phyloP scores from a whole-genome alignment of 2,888 invertebrate genomes.

The Nemurella pictetii region DNA sequence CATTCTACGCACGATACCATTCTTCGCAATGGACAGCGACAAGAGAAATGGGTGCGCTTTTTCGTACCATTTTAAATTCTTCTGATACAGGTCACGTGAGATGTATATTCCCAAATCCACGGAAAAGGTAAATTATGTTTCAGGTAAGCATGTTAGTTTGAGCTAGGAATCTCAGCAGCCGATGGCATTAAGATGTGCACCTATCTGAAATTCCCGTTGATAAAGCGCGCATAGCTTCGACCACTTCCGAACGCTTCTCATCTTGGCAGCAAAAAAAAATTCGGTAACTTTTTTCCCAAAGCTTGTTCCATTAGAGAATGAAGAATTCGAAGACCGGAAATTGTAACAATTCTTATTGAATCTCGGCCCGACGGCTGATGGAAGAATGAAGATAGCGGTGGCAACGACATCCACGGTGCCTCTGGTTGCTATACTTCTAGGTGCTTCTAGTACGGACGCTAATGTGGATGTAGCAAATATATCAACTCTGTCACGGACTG shows the following conservation, averaged over 20 bases:
- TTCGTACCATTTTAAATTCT: not conserved
- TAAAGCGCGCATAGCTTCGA: not conserved
- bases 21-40: no score
- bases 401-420: no score
- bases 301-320: not conserved
- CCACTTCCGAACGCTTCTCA: not conserved
- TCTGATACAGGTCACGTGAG: not conserved
- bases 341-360: slow-evolving; percentile 32
- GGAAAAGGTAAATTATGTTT: not conserved
- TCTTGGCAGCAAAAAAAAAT: not conserved
- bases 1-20: no score
- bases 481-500: not conserved
- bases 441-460: no score
- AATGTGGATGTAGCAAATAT: not conserved
- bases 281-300: not conserved
- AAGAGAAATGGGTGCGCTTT: not conserved
- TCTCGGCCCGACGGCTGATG: not conserved
- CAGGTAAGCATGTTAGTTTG: not conserved
- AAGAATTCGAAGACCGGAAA: slow-evolving; percentile 34
- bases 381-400: no score
- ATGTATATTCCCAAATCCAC: not conserved
- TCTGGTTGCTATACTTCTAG: no score
- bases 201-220: not conserved
- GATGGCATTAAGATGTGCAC: not conserved
- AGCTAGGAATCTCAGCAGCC: not conserved